phyloP scores from a whole-genome alignment of 1,140 invertebrate species.

The Phocides pigmalion region DNA sequence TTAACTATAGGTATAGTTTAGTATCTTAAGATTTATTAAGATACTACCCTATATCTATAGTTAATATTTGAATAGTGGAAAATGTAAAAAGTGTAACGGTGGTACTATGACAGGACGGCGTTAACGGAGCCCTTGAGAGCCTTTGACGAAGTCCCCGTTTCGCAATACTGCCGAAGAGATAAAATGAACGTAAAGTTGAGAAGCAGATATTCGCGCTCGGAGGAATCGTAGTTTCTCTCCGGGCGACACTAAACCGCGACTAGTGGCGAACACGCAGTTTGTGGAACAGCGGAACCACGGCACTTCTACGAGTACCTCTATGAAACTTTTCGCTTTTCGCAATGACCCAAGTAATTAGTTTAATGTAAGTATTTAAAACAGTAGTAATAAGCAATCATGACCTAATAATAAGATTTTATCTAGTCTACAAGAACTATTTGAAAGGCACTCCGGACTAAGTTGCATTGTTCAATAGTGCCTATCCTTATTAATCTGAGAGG shows the following conservation, averaged over 20 bases:
- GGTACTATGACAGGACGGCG: slow-evolving; percentile 57
- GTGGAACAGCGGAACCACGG: slow-evolving; percentile 18
- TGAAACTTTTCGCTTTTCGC: slow-evolving; percentile 17
- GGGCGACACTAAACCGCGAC: slow-evolving; percentile 71
- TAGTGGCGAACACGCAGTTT: slow-evolving; percentile 37
- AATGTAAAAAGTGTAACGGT: slow-evolving; percentile 64
- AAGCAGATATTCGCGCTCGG: slow-evolving; percentile 73
- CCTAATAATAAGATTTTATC: too few species aligned
- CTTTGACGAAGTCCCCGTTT: slow-evolving; percentile 71
- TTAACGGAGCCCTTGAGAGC: slow-evolving; percentile 78
- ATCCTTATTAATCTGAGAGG: too few species aligned
- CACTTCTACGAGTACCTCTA: slow-evolving; percentile 4
- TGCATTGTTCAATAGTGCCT: too few species aligned
- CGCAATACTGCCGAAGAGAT: slow-evolving; percentile 79
- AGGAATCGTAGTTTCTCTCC: slow-evolving; percentile 79
- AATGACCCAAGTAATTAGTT: too few species aligned
- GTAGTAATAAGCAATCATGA: too few species aligned
- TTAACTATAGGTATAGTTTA: too few species aligned
- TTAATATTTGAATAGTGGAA: slow-evolving; percentile 76
- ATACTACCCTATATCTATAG: slow-evolving; percentile 28
- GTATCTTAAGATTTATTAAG: too few species aligned
- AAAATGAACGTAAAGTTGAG: slow-evolving; percentile 83
- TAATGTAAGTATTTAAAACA: not conserved
- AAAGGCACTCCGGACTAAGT: too few species aligned
- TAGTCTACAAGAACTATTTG: too few species aligned